Conservation (phyloP, 2,797 vertebrate genomes). For the Micropoecilia bifurca region DNA sequence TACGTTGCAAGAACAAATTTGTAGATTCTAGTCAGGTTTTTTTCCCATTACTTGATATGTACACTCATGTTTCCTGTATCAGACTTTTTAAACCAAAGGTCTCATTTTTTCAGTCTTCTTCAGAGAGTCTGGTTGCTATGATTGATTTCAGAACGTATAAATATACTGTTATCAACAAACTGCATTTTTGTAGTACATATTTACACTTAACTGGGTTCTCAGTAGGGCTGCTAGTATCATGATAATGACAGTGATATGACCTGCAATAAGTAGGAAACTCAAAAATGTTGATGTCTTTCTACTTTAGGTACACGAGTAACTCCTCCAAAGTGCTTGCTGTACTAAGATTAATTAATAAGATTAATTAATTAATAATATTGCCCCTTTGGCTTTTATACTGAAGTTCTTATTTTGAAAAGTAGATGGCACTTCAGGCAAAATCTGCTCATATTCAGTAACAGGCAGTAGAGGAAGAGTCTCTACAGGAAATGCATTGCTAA, state of each 20-base stretch:
- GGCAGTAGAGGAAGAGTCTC: not conserved
- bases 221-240: not conserved
- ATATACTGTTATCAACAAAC: not conserved
- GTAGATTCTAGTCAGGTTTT: not conserved
- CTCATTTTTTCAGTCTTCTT: not conserved
- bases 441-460: not conserved
- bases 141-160: not conserved
- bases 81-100: not conserved
- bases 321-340: not conserved
- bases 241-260: not conserved
- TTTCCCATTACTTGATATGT: not conserved
- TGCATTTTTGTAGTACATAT: not conserved
- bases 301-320: not conserved
- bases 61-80: not conserved
- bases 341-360: not conserved
- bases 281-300: not conserved
- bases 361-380: not conserved
- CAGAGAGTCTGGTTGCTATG: not conserved
- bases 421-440: not conserved
- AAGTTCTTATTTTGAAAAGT: not conserved
- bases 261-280: not conserved
- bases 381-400: not conserved
- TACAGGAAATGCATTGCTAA: not conserved
- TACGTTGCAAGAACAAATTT: not conserved
- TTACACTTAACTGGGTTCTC: not conserved